phyloP scores from a whole-genome alignment of 2,797 vertebrate species.

The Phrynocephalus guinanensis region DNA sequence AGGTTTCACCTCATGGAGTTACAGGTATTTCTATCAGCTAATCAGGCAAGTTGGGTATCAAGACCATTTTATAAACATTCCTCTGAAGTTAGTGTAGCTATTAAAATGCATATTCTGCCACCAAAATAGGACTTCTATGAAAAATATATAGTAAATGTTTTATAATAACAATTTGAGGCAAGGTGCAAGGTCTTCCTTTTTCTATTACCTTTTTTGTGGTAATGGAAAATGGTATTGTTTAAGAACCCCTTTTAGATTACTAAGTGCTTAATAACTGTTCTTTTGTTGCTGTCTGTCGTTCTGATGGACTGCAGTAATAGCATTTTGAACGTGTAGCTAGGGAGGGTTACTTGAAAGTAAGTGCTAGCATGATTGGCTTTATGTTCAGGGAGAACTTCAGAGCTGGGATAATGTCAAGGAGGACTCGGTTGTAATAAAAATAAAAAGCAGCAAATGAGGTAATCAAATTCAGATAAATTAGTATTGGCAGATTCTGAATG shows the following conservation, averaged over 20 bases:
- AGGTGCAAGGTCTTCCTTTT: constrained; percentile 43
- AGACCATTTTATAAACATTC: constrained; percentile 22
- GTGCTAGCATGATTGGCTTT: constrained; percentile 65
- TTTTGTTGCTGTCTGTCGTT: constrained; percentile 70
- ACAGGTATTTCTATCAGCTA: constrained; percentile 59
- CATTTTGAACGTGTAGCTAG: constrained; percentile 64
- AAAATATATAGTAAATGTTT: constrained; percentile 40
- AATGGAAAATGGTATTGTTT: constrained; percentile 53
- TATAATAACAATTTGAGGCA: constrained; percentile 25
- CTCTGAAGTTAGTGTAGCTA: constrained; percentile 47
- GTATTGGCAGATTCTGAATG: constrained; percentile 86
- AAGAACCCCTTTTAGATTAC: constrained; percentile 67
- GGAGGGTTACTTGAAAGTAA: constrained; percentile 45
- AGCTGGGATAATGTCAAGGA: constrained; percentile 73
- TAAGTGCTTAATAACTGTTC: constrained; percentile 74
- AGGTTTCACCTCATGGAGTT: constrained; percentile 18
- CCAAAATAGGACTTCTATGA: constrained; percentile 37
- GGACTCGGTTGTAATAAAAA: constrained; percentile 77
- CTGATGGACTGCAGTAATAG: constrained; percentile 70
- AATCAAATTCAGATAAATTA: constrained; percentile 84
- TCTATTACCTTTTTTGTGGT: constrained; percentile 45
- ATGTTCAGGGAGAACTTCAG: constrained; percentile 72
- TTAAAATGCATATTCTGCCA: constrained; percentile 56
- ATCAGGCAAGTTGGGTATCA: constrained; percentile 53
- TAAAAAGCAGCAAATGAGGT: constrained; percentile 81